These are phyloP conservation scores for Calycopis cecrops DNA, from an alignment of 1,140 invertebrate species.

Conservation along the genomic window DNA sequence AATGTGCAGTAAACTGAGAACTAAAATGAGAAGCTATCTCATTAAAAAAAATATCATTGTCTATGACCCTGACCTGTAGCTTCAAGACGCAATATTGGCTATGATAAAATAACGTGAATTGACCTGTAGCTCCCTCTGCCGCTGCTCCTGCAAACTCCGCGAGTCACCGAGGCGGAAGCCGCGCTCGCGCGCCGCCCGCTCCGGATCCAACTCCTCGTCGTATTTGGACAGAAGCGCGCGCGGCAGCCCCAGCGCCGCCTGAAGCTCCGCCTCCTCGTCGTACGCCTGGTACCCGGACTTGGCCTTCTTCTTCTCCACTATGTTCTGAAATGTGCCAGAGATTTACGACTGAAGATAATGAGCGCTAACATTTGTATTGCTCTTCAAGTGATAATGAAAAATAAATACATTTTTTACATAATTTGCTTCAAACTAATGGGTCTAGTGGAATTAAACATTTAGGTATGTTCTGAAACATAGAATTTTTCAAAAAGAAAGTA, in stretches of 20 bases:
- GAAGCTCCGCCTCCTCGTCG: conserved; percentile 81
- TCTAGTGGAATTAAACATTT: too few relatives aligned
- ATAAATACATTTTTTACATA: too few relatives aligned
- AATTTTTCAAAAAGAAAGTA: not conserved
- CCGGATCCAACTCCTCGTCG: conserved; percentile 93
- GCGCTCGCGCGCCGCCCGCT: conserved; percentile 80
- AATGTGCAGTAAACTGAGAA: too few relatives aligned
- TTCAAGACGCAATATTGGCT: not conserved
- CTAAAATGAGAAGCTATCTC: too few relatives aligned
- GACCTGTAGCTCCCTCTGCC: conserved; percentile 56
- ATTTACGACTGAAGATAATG: not conserved
- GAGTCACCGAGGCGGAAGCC: conserved; percentile 87
- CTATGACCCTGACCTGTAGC: not conserved
- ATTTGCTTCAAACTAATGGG: too few relatives aligned
- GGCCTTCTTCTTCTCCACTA: conserved; percentile 89
- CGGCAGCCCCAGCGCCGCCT: conserved; percentile 75
- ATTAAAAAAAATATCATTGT: not conserved
- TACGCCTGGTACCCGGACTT: conserved; percentile 92
- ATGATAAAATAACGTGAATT: conserved; percentile 2
- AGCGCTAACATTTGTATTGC: too few relatives aligned
- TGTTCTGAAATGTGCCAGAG: conserved; percentile 76
- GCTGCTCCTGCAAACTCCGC: conserved; percentile 48
- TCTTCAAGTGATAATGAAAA: too few relatives aligned
- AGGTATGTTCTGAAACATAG: too few relatives aligned
- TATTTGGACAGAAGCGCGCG: conserved; percentile 91